Base-by-base conservation (phyloP, 64 coral and sea anemone species). In the Montipora sp. region DNA sequence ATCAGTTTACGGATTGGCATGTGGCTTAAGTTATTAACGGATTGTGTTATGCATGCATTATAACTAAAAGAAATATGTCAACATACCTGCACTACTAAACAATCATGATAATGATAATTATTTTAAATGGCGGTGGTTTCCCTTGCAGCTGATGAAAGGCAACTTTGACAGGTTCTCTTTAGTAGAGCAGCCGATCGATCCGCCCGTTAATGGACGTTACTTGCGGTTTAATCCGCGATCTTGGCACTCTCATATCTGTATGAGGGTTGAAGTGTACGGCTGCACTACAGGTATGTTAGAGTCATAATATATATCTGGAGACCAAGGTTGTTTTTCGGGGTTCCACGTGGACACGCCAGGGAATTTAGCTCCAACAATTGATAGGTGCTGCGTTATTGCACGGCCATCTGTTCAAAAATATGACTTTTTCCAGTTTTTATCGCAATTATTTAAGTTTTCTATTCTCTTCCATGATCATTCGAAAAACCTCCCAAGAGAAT, bases 181-280 rank as follows among this genome's bases (percentile, higher is more conserved):
- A 22, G 91, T 88, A 47, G 91, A 93, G 15, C 84, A 93, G 13
- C 19, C 91, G 49, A 86, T 93, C 48, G 75, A 93, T 47, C 91
- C 91, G 3, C 59, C 91, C 19, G 59, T 88, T 16, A 68, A 65
- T n/a, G 91, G 83, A 73, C 74, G 77, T 7, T 93, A 80, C 70
- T 59, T 93, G 4, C 74, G 76, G 20, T 88, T 93, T 51, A 88
- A 61, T 13, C 91, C 91, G 8, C 68, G 91, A 4, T 78, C 74
- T 12, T 93, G 91, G 91, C 44, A 88, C 49, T 14, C 46, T 6
- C 91, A 93, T 51, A 93, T 93, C n/a, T 93, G 74, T 5, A 93
- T 93, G 91, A 87, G 91, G 57, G 91, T 93, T 2, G 91, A 93
- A 23, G 91, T 93, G 74, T 93, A 87, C 18, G 91, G 91, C 13